Percentiles rank a stretch among this genome's conserved stretches.
Evolutionary conservation across 1,140 invertebrate species (phyloP).

Genomic region (Hylyphantes graminicola): DNA sequence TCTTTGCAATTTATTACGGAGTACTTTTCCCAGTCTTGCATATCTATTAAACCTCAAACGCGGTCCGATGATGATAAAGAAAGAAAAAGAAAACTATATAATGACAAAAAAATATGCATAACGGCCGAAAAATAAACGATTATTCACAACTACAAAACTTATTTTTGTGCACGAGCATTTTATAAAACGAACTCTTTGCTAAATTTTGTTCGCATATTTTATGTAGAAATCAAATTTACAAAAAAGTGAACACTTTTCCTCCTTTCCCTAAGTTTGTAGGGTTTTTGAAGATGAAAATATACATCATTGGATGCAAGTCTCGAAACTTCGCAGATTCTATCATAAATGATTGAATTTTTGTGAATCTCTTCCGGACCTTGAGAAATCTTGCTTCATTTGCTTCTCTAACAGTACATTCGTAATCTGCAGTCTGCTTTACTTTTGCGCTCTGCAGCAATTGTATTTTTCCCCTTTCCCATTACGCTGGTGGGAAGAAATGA

Average conservation of each 20-base stretch:
- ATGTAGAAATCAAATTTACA: slow-evolving; percentile 22
- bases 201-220: slow-evolving; percentile 32
- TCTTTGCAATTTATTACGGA: slow-evolving; percentile 27
- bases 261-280: neutral
- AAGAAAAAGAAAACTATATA: neutral
- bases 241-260: slow-evolving; percentile 24
- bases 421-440: neutral
- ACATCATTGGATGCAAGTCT: too few relatives aligned
- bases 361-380: slow-evolving; percentile 16
- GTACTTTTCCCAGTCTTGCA: neutral
- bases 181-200: slow-evolving; percentile 32
- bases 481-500: slow-evolving; percentile 11
- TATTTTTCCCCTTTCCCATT: neutral
- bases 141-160: slow-evolving; percentile 19
- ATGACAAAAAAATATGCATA: slow-evolving; percentile 25
- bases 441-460: neutral
- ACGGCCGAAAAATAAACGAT: slow-evolving; percentile 12
- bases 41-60: slow-evolving; percentile 35
- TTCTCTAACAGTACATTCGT: slow-evolving; percentile 10
- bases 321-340: slow-evolving; percentile 30
- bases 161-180: neutral
- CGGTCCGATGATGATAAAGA: neutral
- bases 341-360: slow-evolving; percentile 41
- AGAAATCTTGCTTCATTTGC: neutral
- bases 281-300: neutral